phyloP scores from a whole-genome alignment of 1,140 invertebrate species.

The Acromyrmex charruanus region DNA sequence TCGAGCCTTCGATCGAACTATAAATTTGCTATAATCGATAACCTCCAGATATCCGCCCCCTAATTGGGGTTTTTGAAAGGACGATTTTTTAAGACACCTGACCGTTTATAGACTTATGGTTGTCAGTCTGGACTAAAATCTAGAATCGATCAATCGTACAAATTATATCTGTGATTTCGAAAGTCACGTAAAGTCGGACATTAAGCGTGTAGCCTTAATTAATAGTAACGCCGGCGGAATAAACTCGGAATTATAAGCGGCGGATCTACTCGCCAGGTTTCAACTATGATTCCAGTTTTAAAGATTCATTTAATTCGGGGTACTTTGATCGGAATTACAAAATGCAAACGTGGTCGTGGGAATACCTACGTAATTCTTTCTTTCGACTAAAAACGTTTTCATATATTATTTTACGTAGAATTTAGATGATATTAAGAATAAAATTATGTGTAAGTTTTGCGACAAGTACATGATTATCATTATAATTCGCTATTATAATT shows the following conservation, averaged over 20 bases:
- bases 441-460: not conserved
- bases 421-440: not conserved
- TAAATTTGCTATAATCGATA: conserved; percentile 54
- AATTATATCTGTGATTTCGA: conserved; percentile 46
- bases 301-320: conserved; percentile 27
- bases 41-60: conserved; percentile 43
- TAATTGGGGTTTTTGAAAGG: conserved; percentile 47
- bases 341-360: conserved; percentile 1
- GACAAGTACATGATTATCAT: not conserved
- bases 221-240: conserved; percentile 20
- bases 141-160: conserved; percentile 44
- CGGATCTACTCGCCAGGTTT: not conserved
- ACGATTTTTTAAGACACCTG: conserved; percentile 47
- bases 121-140: conserved; percentile 37
- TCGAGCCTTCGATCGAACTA: conserved; percentile 35
- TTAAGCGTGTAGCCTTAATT: conserved; percentile 33
- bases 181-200: conserved; percentile 35
- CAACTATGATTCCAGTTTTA: conserved; percentile 15
- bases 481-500: not conserved
- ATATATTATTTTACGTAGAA: not conserved
- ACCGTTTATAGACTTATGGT: conserved; percentile 45
- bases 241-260: conserved; percentile 24
- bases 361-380: not conserved
- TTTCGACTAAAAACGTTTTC: conserved; percentile 1
- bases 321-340: conserved; percentile 31